Evolutionary conservation across 1,140 invertebrate species (phyloP), one percentile per base, ranked within the genome.

Genomic region (Drosophila tropicalis): DNA sequence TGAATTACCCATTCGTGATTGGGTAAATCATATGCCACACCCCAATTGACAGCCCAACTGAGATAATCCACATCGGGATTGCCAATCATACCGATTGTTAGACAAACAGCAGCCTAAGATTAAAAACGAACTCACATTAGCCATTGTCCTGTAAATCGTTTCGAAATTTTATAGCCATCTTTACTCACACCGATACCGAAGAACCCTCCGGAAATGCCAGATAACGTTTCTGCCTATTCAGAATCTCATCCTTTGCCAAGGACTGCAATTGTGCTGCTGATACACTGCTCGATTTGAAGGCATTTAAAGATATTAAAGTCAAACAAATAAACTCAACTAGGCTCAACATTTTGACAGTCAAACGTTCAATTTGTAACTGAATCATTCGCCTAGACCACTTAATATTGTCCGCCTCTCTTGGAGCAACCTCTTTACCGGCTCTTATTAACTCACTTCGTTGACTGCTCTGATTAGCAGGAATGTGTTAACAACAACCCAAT

Each of bases 11-110:
- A 94, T 2, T 94, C 95, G 25, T 94, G 94, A 78, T 96, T 94
- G 1, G 96, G 96, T 47, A 96, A 83, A 75, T 96, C 94, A 79
- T 96, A 96, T 2, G 95, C 95, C 25, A 96, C 95, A 65, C 95
- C 95, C 95, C 95, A 96, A 87, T 96, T 96, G 17, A 92, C 76
- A 1, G 91, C 91, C 81, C 86, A 92, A 64, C 91, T 92, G 1
- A 92, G 68, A 56, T 75, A 92, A 44, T 90, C 69, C 32, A 81
- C 76, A 60, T 91, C 66, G 12, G 91, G 91, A 67, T 92, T 92
- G 40, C 91, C 91, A 79, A 91, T 79, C 61, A 91, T 82, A 22
- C 91, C 91, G 32, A 92, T 76, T 22, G 91, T 92, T 69, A 90
- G 22, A 70, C 91, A 92, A 60, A 92, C 82, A 2, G 91, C 81